Percentiles rank a stretch among this genome's conserved stretches.
Conservation (phyloP, 92 coral and sea anemone species). For the Umimayanthus chanpuru region DNA sequence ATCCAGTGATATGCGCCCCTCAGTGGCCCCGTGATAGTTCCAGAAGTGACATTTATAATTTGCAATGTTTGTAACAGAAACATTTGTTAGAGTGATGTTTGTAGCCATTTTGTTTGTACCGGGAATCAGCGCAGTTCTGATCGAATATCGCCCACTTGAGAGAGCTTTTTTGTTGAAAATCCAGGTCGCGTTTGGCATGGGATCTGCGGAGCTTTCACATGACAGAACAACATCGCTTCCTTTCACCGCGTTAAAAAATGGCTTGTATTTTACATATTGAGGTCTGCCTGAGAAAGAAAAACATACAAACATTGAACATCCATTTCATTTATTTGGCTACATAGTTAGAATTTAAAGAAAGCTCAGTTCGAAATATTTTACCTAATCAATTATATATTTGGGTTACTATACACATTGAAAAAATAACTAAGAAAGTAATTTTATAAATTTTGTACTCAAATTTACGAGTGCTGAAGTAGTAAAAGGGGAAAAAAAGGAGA, state of each 20-base stretch:
- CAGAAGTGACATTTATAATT: background rate
- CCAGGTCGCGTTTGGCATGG: slow-evolving; percentile 1
- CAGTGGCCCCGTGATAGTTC: background rate
- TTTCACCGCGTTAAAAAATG: background rate
- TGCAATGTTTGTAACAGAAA: background rate
- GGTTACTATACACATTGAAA: no score
- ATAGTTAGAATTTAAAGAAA: no score
- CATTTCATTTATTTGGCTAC: no score
- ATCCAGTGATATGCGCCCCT: background rate
- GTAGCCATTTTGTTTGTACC: background rate
- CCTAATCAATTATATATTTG: no score
- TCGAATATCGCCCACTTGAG: background rate
- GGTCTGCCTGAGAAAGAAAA: background rate
- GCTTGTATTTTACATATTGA: background rate
- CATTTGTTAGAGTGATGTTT: background rate
- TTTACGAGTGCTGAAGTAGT: no score
- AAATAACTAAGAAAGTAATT: no score
- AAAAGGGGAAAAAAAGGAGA: no score
- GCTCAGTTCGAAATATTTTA: no score
- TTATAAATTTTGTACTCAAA: no score
- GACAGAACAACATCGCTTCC: background rate
- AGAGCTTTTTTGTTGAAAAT: background rate
- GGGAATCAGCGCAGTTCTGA: background rate
- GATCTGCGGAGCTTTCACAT: background rate
- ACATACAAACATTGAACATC: no score